Conservation (phyloP, 2,888 invertebrate species). For the Apocheima hispidaria region DNA sequence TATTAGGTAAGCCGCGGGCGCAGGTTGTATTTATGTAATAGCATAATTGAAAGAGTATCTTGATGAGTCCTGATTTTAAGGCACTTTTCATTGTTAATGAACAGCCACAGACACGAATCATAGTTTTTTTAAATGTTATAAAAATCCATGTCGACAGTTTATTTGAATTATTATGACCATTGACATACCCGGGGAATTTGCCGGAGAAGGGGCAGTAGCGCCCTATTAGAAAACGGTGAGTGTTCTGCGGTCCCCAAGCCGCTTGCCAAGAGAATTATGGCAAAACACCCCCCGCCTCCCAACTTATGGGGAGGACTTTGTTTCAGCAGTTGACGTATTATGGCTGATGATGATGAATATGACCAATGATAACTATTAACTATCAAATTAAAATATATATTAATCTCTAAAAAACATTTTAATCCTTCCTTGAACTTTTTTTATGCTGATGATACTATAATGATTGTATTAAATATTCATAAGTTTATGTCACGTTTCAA, state of each 20-base stretch:
- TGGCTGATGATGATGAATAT: constrained; percentile 13
- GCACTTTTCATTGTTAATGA: constrained; percentile 6
- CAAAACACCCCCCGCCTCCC: too few relatives aligned
- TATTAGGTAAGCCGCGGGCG: not conserved
- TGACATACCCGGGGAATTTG: too few relatives aligned
- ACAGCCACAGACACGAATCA: constrained; percentile 13
- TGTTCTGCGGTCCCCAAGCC: too few relatives aligned
- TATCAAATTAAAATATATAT: not conserved
- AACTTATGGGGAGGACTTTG: too few relatives aligned
- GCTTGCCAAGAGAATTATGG: too few relatives aligned
- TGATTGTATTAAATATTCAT: constrained; percentile 51
- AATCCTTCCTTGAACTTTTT: constrained; percentile 59
- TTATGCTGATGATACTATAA: constrained; percentile 47
- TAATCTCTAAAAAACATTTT: constrained; percentile 39
- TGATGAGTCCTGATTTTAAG: constrained; percentile 19
- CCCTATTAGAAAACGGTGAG: too few relatives aligned
- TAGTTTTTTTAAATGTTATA: constrained; percentile 9
- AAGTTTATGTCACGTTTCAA: constrained; percentile 48
- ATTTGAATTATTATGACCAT: too few relatives aligned
- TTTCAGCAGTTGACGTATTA: too few relatives aligned
- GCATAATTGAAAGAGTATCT: not conserved
- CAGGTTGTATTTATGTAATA: too few relatives aligned
- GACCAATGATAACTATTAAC: constrained; percentile 14
- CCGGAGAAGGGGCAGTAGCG: too few relatives aligned
- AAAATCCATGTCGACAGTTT: constrained; percentile 17